These are phyloP conservation scores for Drosophila auraria DNA, from an alignment of 1,140 invertebrate genomes.

Conservation along the genomic window DNA sequence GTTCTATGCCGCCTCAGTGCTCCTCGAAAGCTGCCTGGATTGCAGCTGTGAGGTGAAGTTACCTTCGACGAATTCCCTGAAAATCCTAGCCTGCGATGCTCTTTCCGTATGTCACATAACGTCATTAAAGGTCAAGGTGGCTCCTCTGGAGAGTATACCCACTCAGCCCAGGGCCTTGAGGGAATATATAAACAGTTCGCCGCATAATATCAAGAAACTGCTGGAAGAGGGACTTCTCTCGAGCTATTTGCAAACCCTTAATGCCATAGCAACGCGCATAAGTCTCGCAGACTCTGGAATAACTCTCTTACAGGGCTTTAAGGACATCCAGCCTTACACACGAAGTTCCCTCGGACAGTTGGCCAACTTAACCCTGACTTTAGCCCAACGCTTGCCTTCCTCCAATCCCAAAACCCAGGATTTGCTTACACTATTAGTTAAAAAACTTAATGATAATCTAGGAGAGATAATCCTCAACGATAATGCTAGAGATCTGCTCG, in stretches of 20 bases:
- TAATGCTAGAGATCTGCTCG: not conserved
- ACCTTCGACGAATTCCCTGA: slow-evolving; percentile 15
- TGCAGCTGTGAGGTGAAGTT: slow-evolving; percentile 29
- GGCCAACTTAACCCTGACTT: slow-evolving; percentile 47
- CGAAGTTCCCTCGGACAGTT: slow-evolving; percentile 24
- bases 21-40: slow-evolving; percentile 23
- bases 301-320: not conserved
- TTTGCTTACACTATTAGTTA: slow-evolving; percentile 4
- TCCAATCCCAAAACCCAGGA: not conserved
- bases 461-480: not conserved
- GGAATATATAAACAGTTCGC: not conserved
- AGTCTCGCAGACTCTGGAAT: not conserved
- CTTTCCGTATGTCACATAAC: slow-evolving; percentile 6
- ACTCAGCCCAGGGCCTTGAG: not conserved
- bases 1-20: slow-evolving; percentile 29
- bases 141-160: not conserved
- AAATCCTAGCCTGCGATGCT: slow-evolving; percentile 43
- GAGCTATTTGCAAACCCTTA: slow-evolving; percentile 9
- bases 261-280: slow-evolving; percentile 14
- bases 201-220: not conserved
- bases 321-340: not conserved
- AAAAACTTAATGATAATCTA: slow-evolving; percentile 26
- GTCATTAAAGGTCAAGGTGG: slow-evolving; percentile 23
- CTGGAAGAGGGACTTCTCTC: not conserved
- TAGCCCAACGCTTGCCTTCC: slow-evolving; percentile 21